phyloP scores from a whole-genome alignment of 2,113 vertebrate species.

The Spea multiplicata region DNA sequence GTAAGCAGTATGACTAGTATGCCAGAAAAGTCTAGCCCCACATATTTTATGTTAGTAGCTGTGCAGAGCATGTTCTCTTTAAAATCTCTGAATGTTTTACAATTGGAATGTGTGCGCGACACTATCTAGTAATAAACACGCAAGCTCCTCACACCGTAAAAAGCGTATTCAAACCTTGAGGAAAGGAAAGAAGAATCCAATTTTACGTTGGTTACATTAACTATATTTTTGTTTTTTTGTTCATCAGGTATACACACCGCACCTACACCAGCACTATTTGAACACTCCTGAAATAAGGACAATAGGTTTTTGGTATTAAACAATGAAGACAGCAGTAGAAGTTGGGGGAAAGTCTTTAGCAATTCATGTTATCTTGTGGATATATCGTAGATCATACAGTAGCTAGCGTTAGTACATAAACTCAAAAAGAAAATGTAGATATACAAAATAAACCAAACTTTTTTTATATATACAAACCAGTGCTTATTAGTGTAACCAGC shows the following conservation, averaged over 20 bases:
- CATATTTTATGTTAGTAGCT: too few species aligned
- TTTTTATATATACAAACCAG: constrained; percentile 79
- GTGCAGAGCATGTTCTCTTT: too few species aligned
- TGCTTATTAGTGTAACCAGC: constrained; percentile 73
- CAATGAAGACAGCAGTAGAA: constrained; percentile 77
- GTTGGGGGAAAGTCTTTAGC: constrained; percentile 64
- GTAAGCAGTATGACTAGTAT: too few species aligned
- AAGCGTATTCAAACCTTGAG: constrained; percentile 60
- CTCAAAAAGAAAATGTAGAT: constrained; percentile 69
- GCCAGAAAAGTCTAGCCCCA: too few species aligned
- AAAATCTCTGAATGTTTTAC: too few species aligned
- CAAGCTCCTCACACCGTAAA: neutral
- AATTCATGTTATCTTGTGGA: constrained; percentile 63
- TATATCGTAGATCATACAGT: constrained; percentile 70
- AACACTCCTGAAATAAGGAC: constrained; percentile 84
- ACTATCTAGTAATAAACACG: too few species aligned
- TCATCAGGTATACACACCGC: constrained; percentile 89
- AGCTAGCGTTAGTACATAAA: constrained; percentile 84
- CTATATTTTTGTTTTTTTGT: constrained; percentile 93
- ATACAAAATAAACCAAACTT: constrained; percentile 79
- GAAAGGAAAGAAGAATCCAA: constrained; percentile 60
- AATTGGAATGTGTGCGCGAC: too few species aligned
- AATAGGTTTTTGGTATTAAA: constrained; percentile 72
- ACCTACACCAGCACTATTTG: constrained; percentile 89
- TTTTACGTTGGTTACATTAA: constrained; percentile 77